These are phyloP conservation scores for Lasioglossum oenotherae DNA, from an alignment of 2,888 invertebrate species.

Conservation along the genomic window DNA sequence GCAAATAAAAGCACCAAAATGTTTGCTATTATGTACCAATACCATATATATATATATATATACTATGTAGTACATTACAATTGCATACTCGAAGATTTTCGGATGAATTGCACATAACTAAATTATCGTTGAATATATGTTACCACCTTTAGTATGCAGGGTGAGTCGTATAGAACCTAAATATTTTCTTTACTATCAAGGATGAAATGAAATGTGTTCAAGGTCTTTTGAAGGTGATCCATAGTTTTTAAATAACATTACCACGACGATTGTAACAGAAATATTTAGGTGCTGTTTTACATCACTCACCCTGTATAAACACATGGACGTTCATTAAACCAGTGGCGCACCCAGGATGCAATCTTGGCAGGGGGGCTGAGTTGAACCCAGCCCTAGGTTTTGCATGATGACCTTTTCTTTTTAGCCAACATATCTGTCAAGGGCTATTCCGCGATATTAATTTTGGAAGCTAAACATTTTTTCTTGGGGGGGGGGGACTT, in stretches of 20 bases:
- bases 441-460: too few relatives aligned
- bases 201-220: not conserved
- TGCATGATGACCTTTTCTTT: too few relatives aligned
- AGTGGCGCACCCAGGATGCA: too few relatives aligned
- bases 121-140: constrained; percentile 15
- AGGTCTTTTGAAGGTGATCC: not conserved
- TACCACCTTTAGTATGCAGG: not conserved
- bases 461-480: too few relatives aligned
- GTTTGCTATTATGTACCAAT: constrained; percentile 28
- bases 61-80: constrained; percentile 19
- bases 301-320: not conserved
- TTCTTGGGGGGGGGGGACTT: too few relatives aligned
- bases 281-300: not conserved
- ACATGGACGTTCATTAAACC: constrained; percentile 15
- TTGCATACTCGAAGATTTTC: constrained; percentile 9
- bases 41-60: too few relatives aligned
- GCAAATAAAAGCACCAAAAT: constrained; percentile 3
- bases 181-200: not conserved
- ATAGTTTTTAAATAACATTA: not conserved
- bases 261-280: not conserved
- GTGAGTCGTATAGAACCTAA: not conserved
- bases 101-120: not conserved
- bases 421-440: too few relatives aligned
- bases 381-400: too few relatives aligned
- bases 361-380: too few relatives aligned